A percentile compares a stretch with the other conserved stretches of the same genome.
Evolutionary conservation across 2,113 vertebrate genomes (phyloP).

Genomic region (Willisornis vidua): DNA sequence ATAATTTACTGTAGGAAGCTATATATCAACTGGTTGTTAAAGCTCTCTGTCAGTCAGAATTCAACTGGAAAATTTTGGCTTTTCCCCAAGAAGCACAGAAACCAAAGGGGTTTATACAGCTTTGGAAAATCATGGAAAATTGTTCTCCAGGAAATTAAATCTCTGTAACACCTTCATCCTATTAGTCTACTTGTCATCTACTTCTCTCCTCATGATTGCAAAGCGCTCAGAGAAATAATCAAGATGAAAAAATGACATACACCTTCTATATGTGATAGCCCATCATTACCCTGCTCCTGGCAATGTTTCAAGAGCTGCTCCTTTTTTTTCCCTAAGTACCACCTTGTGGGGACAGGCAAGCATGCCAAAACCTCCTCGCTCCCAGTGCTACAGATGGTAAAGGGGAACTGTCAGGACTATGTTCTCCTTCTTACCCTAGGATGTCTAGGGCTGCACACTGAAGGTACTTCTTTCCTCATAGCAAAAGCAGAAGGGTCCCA

Average conservation of each 20-base stretch:
- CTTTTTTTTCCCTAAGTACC: background rate
- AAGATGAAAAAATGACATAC: background rate
- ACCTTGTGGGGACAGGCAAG: background rate
- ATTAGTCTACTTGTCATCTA: background rate
- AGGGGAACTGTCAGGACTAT: background rate
- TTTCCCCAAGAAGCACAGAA: background rate
- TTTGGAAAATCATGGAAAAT: background rate
- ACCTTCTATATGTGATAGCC: background rate
- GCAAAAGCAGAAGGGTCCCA: background rate
- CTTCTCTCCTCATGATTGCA: background rate
- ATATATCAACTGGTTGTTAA: background rate
- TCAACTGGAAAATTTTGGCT: background rate
- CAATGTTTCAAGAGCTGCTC: background rate
- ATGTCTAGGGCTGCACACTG: fast-evolving
- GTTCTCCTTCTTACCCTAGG: background rate
- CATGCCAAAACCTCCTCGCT: background rate
- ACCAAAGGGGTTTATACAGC: background rate
- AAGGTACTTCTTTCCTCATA: background rate
- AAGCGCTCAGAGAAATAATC: background rate
- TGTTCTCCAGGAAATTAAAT: conserved; percentile 28
- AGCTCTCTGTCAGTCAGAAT: background rate
- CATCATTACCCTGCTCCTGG: background rate
- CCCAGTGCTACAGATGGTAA: background rate
- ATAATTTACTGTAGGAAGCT: background rate
- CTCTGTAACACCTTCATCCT: background rate